phyloP scores from a whole-genome alignment of 2,888 invertebrate genomes.

The Parasteatoda lunata region DNA sequence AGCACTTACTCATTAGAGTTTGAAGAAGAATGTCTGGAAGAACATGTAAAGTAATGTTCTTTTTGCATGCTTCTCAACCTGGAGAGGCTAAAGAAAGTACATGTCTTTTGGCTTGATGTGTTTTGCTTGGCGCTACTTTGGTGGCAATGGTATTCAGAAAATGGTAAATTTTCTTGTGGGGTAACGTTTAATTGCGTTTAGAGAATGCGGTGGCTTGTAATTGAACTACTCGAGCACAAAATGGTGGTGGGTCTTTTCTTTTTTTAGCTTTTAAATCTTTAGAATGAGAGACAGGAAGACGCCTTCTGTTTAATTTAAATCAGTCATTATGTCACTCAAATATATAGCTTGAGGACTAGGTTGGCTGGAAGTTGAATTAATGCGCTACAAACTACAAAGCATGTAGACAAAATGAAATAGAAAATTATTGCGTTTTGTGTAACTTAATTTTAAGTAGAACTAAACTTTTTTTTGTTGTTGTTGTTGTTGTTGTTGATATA shows the following conservation, averaged over 20 bases:
- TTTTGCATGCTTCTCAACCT: neutral
- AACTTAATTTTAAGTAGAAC: no score
- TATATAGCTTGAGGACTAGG: no score
- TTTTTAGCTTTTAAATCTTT: no score
- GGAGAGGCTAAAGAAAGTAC: conserved; percentile 20
- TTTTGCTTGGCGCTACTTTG: conserved; percentile 56
- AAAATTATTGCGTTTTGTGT: no score
- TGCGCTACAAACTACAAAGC: no score
- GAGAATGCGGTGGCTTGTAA: neutral
- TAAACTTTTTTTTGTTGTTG: no score
- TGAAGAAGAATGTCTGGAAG: conserved; percentile 8
- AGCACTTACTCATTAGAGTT: conserved; percentile 35
- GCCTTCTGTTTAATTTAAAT: no score
- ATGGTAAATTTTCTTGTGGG: neutral
- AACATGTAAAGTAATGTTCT: neutral
- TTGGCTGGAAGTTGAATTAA: no score
- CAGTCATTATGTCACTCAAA: no score
- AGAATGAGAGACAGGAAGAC: no score
- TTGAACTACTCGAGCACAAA: neutral
- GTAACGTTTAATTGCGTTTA: conserved; percentile 13
- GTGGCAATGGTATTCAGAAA: conserved; percentile 32
- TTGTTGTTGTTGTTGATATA: no score
- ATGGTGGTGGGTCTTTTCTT: neutral
- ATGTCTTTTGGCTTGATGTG: conserved; percentile 32
- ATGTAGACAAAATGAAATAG: no score